Evolutionary conservation across 2,113 vertebrate species (phyloP), one percentile per base, ranked within the genome.

Genomic region (Diadophis punctatus): DNA sequence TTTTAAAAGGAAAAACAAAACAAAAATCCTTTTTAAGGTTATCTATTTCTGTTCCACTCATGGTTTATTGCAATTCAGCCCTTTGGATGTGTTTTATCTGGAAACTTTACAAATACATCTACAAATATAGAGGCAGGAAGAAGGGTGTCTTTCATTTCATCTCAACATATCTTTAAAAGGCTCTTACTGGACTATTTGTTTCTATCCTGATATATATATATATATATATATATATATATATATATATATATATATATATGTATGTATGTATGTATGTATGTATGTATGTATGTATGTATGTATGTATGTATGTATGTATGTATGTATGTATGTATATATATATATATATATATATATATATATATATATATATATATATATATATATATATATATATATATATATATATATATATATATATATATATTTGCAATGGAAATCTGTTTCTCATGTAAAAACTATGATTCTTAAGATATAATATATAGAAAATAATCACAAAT

Each of bases 141-240:
- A 43, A 48, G 1, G 55, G 3, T 89, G 11, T 53, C 68, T 92
- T 92, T 87, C 7, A 85, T 89, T 95, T 92, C 89, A 23, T 49
- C 51, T 90, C 0, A 53, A 52, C 87, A 93, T 12, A 92, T 53
- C n/a, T 80, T 87, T 89, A 27, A 93, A 88, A 95, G n/a, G 25
- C 34, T 25, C 46, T 39, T 89, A 22, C 23, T 90, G 4, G 48
- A 90, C 74, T 89, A n/a, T 53, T 7, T 23, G 53, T 53, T 43
- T 0, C 87, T 93, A 30, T n/a, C 60, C 86, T 2, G 4, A 87
- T 2, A 0, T 46, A n/a, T n/a, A n/a, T n/a, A n/a, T n/a, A n/a
- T n/a, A n/a, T n/a, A n/a, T n/a, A n/a, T n/a, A n/a, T n/a, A n/a
- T n/a, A n/a, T n/a, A n/a, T n/a, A n/a, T n/a, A n/a, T n/a, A n/a